A percentile compares a stretch with the other conserved stretches of the same genome.
Conservation (phyloP, 2,113 vertebrate species). For the Calcarius ornatus region DNA sequence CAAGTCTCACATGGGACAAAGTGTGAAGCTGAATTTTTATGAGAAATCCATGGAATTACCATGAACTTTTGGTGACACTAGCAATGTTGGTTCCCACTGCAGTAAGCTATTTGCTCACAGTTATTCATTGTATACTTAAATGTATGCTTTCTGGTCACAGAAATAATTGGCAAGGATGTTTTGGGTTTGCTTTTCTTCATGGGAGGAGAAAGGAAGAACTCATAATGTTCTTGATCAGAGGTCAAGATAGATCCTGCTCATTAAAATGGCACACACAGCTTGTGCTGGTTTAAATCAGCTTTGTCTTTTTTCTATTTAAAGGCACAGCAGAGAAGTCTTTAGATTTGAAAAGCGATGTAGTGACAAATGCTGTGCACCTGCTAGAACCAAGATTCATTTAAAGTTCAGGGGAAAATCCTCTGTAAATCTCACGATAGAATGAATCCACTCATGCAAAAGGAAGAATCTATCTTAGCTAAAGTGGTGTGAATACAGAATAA, state of each 20-base stretch:
- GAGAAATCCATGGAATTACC: slow-evolving; percentile 27
- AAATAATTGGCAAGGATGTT: slow-evolving; percentile 31
- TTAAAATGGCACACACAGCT: not conserved
- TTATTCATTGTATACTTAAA: slow-evolving; percentile 12
- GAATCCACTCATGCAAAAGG: not conserved
- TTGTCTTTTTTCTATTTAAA: slow-evolving; percentile 10
- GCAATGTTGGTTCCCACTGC: slow-evolving; percentile 13
- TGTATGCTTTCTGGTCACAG: slow-evolving; percentile 31
- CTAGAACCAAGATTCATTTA: not conserved
- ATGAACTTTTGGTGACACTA: slow-evolving; percentile 64
- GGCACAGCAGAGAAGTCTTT: not conserved
- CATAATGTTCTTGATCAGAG: not conserved
- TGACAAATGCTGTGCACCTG: not conserved
- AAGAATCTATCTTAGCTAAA: not conserved
- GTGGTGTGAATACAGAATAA: not conserved
- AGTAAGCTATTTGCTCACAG: slow-evolving; percentile 15
- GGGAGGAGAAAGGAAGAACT: slow-evolving; percentile 39
- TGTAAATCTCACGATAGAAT: not conserved
- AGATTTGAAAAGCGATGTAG: not conserved
- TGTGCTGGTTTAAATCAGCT: slow-evolving; percentile 35
- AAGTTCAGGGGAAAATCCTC: not conserved
- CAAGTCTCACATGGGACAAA: slow-evolving; percentile 27
- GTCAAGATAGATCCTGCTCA: not conserved
- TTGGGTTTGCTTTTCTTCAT: slow-evolving; percentile 17
- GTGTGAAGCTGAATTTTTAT: slow-evolving; percentile 62